A percentile compares a stretch with the other conserved stretches of the same genome.
Conservation (phyloP, 2,113 vertebrate species). For the Trachemys scripta region DNA sequence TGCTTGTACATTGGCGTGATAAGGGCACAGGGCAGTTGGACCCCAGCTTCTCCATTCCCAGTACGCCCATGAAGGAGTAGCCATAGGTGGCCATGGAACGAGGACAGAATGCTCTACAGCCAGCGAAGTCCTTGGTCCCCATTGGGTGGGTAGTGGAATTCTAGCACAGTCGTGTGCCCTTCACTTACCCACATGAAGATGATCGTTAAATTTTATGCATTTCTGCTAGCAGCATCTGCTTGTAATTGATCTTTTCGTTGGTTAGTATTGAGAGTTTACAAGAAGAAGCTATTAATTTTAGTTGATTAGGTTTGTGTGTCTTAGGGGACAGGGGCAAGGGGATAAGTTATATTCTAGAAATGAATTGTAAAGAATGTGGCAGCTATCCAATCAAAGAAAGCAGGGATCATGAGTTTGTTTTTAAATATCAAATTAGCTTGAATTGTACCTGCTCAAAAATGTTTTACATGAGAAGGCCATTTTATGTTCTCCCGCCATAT, state of each 20-base stretch:
- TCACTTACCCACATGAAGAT: not conserved
- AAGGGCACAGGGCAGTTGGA: not conserved
- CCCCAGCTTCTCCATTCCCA: not conserved
- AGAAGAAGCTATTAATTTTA: not conserved
- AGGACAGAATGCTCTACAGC: not conserved
- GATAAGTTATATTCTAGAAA: not conserved
- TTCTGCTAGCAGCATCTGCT: not conserved
- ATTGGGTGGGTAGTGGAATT: not conserved
- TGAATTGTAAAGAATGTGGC: not conserved
- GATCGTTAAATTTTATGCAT: not conserved
- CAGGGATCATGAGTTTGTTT: not conserved
- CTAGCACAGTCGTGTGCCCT: rapidly evolving
- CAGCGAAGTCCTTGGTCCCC: not conserved
- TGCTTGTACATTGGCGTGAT: not conserved
- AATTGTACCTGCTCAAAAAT: not conserved
- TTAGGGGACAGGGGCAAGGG: not conserved
- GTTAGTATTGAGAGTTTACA: not conserved
- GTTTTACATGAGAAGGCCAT: not conserved
- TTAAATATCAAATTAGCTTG: rapidly evolving
- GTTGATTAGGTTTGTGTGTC: not conserved
- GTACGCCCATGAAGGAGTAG: not conserved
- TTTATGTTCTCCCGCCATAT: not conserved
- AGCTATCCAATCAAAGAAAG: not conserved
- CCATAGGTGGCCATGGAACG: not conserved
- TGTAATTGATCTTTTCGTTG: not conserved